Base-by-base conservation (phyloP, 2,113 vertebrate species). In the Gorilla gorilla region DNA sequence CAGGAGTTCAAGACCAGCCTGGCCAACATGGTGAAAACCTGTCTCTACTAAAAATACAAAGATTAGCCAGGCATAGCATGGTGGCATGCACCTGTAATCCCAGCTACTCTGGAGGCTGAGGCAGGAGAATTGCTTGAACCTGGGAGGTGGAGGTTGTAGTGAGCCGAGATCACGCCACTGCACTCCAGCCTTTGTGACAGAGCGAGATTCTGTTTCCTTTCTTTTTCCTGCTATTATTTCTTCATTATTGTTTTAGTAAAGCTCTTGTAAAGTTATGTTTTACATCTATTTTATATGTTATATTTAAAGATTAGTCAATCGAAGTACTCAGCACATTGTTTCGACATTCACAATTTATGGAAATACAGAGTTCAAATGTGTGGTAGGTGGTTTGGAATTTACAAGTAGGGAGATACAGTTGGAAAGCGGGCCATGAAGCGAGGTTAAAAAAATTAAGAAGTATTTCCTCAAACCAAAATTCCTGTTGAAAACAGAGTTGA, bases 381-480 rank as follows among this genome's bases (percentile, higher is more conserved):
- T 22, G 22, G 14, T 72, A 84, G 27, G 12, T 84, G 40, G 70
- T 73, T 83, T 73, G 93, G 76, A 80, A 88, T 88, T 73, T 93
- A 81, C 25, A 82, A 17, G 18, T 43, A 22, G 43, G 72, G 59
- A 59, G 84, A 73, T 73, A 48, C 45, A 92, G 10, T 87, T 93
- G 66, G 68, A 84, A 91, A 93, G 50, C 70, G 22, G 12, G 4
- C 64, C 43, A 78, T 80, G 81, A 70, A 85, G 16, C 80, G 73
- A 93, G 27, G 9, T 52, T 95, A 35, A 40, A 32, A 57, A 43
- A 81, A 25, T 79, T 55, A 61, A 72, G 8, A 32, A 59, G 7
- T 50, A 45, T 90, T 91, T 97, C 40, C 8, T 94, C 48, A 81
- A 72, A 93, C 8, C 32, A 93, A n/a, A 94, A 64, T 86, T 92